These are phyloP conservation scores for Glaucidium brasilianum DNA, from an alignment of 2,113 vertebrate genomes.

Conservation along the genomic window DNA sequence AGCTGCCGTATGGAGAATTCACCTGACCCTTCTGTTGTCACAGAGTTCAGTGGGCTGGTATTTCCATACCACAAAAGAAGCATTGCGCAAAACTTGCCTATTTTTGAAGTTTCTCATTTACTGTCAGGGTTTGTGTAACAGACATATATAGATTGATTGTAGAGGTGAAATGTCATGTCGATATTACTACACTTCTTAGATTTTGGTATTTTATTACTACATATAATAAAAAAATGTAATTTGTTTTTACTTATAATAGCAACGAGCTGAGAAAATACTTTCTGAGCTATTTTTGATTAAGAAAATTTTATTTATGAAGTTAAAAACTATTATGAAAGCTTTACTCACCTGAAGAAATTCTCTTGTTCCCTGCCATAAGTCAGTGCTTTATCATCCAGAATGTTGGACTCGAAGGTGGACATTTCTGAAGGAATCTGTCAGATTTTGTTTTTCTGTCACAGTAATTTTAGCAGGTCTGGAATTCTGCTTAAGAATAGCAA, in stretches of 20 bases:
- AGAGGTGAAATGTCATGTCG: background rate
- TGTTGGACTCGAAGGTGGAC: rapidly evolving
- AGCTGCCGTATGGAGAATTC: background rate
- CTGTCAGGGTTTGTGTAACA: background rate
- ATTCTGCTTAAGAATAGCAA: background rate
- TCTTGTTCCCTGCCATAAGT: background rate
- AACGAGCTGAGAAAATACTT: background rate
- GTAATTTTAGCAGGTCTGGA: background rate
- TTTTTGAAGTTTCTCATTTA: background rate
- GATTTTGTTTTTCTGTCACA: background rate
- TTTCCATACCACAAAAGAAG: background rate
- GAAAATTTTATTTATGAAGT: background rate
- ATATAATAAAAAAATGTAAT: background rate
- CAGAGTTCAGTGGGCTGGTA: background rate
- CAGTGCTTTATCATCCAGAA: background rate
- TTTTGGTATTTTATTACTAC: background rate
- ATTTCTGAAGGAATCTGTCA: background rate
- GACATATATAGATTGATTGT: background rate
- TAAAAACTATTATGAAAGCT: background rate
- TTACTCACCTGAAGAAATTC: background rate
- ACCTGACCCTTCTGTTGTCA: background rate
- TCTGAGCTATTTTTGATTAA: background rate
- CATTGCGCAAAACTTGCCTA: background rate
- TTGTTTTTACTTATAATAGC: background rate
- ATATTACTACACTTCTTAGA: background rate